Evolutionary conservation across 2,888 invertebrate genomes (phyloP).

Genomic region (Drosophila helvetica): DNA sequence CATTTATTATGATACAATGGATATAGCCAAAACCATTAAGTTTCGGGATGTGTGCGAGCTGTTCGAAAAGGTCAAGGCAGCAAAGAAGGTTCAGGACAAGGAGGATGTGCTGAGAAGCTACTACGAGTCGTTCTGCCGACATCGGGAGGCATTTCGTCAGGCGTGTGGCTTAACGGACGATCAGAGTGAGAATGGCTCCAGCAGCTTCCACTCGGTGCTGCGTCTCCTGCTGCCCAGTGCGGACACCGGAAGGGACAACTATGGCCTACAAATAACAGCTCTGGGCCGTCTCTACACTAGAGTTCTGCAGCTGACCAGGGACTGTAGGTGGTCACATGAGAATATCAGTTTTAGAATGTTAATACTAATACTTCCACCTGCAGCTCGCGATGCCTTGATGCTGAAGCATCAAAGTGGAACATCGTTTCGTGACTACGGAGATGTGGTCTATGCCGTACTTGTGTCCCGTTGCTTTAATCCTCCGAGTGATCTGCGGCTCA

Average conservation of each 20-base stretch:
- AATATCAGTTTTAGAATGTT: no score
- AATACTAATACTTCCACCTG: neutral
- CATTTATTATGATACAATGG: slow-evolving; percentile 31
- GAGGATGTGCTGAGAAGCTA: slow-evolving; percentile 74
- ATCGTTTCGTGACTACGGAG: slow-evolving; percentile 89
- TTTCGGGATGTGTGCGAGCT: slow-evolving; percentile 80
- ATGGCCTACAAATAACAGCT: slow-evolving; percentile 92
- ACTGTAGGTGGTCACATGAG: slow-evolving; percentile 84
- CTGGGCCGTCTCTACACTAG: slow-evolving; percentile 89
- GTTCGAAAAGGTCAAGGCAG: slow-evolving; percentile 75
- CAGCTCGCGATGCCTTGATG: slow-evolving; percentile 84
- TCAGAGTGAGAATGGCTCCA: slow-evolving; percentile 79
- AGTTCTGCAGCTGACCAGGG: slow-evolving; percentile 89
- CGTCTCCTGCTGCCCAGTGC: slow-evolving; percentile 91
- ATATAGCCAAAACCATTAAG: slow-evolving; percentile 79
- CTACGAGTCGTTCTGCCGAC: slow-evolving; percentile 78
- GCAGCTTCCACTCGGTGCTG: slow-evolving; percentile 89
- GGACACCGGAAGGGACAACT: slow-evolving; percentile 91
- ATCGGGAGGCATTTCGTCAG: slow-evolving; percentile 70
- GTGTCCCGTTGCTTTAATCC: slow-evolving; percentile 85
- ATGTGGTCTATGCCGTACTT: slow-evolving; percentile 90
- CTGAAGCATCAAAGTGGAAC: slow-evolving; percentile 68
- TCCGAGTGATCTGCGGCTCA: slow-evolving; percentile 86
- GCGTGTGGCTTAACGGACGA: slow-evolving; percentile 33
- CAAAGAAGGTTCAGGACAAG: slow-evolving; percentile 65